A percentile compares a stretch with the other conserved stretches of the same genome.
Conservation (phyloP, 2,797 vertebrate genomes). For the Xiphophorus birchmanni region DNA sequence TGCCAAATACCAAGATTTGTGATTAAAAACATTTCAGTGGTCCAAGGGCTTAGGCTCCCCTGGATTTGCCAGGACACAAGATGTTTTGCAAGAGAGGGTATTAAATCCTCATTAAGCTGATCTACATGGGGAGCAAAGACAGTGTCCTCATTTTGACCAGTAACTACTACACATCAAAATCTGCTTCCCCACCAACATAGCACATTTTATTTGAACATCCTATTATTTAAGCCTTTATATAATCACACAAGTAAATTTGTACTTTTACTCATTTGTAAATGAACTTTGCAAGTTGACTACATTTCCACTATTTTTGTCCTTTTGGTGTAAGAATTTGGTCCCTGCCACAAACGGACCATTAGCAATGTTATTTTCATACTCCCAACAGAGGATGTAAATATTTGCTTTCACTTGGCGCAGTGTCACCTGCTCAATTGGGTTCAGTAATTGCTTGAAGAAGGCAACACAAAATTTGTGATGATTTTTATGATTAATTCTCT, state of each 20-base stretch:
- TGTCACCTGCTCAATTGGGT: conserved; percentile 58
- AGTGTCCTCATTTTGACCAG: conserved; percentile 64
- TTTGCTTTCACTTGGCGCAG: conserved; percentile 62
- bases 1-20: conserved; percentile 62
- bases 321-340: conserved; percentile 64
- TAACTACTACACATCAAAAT: conserved; percentile 40
- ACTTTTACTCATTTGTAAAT: conserved; percentile 43
- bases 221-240: conserved; percentile 41
- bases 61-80: conserved; percentile 69
- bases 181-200: conserved; percentile 23
- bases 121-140: conserved; percentile 55
- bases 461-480: conserved; percentile 59
- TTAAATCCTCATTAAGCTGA: conserved; percentile 77
- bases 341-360: conserved; percentile 69
- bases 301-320: conserved; percentile 46
- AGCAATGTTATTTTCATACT: conserved; percentile 62
- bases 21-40: conserved; percentile 63
- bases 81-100: conserved; percentile 71
- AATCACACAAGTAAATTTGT: conserved; percentile 38
- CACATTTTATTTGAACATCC: conserved; percentile 31
- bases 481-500: conserved; percentile 57
- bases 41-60: conserved; percentile 64
- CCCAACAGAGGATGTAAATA: conserved; percentile 65
- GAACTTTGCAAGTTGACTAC: conserved; percentile 44
- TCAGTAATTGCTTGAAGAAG: conserved; percentile 65